Base-by-base conservation (phyloP, 2,797 vertebrate genomes). In the Columba guinea region DNA sequence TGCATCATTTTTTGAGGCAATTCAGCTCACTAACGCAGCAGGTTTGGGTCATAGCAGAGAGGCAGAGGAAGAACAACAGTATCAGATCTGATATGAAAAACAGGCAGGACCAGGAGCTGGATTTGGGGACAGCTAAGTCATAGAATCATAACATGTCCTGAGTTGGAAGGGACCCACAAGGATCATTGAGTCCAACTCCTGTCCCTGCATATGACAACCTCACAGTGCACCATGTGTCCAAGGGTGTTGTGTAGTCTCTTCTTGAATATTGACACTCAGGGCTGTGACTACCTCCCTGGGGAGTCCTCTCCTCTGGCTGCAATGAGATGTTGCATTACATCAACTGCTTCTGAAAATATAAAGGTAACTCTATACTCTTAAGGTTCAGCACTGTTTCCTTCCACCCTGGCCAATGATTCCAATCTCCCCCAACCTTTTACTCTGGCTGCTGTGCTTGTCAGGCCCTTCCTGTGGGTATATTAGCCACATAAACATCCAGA, bases 361-460 rank as follows among this genome's bases (percentile, higher is more conserved):
- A 39, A 13, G 6, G 11, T 81, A 52, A 12, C 7, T 62, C 74
- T 5, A 10, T 59, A 10, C 34, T 65, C 26, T 26, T 23, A 35
- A 39, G 2, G 2, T 52, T 78, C 46, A 60, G 17, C 30, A 13
- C 24, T 15, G 5, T 49, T 83, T 85, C n/a, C 60, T 73, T 87
- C 19, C 28, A 39, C 7, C 5, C 14, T 22, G 11, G 13, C 24
- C 27, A 16, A 41, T 35, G 18, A 20, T 60, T 10, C 19, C 7
- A 2, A 2, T 68, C 39, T 67, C 4, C 4, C 5, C 4, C 2
- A 3, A 4, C 4, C 7, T 32, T 44, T 14, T 6, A 6, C 67
- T 34, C 7, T 86, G 34, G 17, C 28, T 71, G 32, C 39, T 77
- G 15, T 78, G 32, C 30, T 51, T 75, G 5, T 19, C 69, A 19